Evolutionary conservation across 2,888 invertebrate genomes (phyloP).

Genomic region (Drosophila helvetica): DNA sequence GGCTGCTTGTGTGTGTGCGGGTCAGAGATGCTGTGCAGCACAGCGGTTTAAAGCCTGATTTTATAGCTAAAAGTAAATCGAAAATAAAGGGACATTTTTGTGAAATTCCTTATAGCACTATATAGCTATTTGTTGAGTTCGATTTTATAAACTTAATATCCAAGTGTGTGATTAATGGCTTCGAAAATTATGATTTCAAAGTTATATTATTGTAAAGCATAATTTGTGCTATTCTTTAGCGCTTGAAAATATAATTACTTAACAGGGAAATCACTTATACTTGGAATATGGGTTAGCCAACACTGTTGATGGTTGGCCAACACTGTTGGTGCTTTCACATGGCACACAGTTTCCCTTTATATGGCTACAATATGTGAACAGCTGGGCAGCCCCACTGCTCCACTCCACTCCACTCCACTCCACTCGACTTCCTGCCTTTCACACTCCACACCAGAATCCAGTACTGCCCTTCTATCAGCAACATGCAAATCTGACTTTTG

Average conservation of each 20-base stretch:
- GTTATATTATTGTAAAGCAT: too few relatives aligned
- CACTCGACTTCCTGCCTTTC: constrained; percentile 33
- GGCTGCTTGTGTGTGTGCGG: constrained; percentile 51
- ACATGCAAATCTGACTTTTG: constrained; percentile 76
- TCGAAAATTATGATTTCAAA: too few relatives aligned
- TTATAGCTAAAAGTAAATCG: neutral
- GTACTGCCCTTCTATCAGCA: constrained; percentile 56
- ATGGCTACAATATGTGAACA: constrained; percentile 38
- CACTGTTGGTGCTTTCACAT: constrained; percentile 15
- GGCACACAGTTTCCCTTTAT: neutral
- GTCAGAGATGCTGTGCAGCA: constrained; percentile 27
- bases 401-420: constrained; percentile 22
- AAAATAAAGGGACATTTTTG: too few relatives aligned
- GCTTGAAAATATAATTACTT: too few relatives aligned
- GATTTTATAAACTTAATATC: too few relatives aligned
- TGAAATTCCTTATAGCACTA: too few relatives aligned
- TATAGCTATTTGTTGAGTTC: too few relatives aligned
- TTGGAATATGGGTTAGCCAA: neutral
- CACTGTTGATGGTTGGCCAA: constrained; percentile 11
- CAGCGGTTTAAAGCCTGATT: constrained; percentile 33
- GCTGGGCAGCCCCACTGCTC: constrained; percentile 25
- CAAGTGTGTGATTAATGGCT: too few relatives aligned
- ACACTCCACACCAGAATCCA: constrained; percentile 4
- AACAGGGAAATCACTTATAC: neutral
- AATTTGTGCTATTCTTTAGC: too few relatives aligned